These are phyloP conservation scores for Lepus townsendii DNA, from an alignment of 2,797 vertebrate genomes.

Conservation along the genomic window DNA sequence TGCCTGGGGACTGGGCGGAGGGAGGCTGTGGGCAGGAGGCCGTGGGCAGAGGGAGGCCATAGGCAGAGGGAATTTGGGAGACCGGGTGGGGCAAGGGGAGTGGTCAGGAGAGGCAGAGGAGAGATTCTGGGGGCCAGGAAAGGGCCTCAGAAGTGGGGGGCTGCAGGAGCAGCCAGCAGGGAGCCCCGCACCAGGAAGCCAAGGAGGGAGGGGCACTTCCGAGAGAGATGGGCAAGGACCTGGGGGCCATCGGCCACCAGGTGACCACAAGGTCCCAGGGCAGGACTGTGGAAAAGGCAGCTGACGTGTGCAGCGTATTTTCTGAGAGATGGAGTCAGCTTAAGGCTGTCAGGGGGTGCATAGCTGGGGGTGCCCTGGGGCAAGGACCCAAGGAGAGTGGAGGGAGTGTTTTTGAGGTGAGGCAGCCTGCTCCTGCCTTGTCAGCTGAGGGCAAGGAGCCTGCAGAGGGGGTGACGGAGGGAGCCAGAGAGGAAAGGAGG, in stretches of 20 bases:
- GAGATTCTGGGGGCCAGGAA: not conserved
- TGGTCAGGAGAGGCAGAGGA: not conserved
- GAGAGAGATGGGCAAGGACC: not conserved
- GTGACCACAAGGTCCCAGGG: not conserved
- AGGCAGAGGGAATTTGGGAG: not conserved
- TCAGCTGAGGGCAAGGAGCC: not conserved
- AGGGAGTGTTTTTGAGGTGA: conserved; percentile 37
- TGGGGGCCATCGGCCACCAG: not conserved
- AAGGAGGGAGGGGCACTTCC: not conserved
- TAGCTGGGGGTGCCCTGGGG: not conserved
- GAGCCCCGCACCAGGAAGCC: not conserved
- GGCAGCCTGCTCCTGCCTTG: conserved; percentile 40
- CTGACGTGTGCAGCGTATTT: not conserved
- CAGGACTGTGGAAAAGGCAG: not conserved
- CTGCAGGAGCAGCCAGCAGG: not conserved
- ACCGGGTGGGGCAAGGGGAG: not conserved
- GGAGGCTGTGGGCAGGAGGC: not conserved
- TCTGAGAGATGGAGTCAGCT: not conserved
- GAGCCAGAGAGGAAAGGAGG: not conserved
- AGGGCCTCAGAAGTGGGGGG: not conserved
- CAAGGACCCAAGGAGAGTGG: not conserved
- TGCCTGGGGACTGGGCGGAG: not conserved
- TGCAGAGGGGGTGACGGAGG: not conserved
- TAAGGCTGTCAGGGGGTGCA: not conserved
- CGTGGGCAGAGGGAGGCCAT: not conserved